Evolutionary conservation across 2,888 invertebrate species (phyloP).

Genomic region (Calliscelio sp.): DNA sequence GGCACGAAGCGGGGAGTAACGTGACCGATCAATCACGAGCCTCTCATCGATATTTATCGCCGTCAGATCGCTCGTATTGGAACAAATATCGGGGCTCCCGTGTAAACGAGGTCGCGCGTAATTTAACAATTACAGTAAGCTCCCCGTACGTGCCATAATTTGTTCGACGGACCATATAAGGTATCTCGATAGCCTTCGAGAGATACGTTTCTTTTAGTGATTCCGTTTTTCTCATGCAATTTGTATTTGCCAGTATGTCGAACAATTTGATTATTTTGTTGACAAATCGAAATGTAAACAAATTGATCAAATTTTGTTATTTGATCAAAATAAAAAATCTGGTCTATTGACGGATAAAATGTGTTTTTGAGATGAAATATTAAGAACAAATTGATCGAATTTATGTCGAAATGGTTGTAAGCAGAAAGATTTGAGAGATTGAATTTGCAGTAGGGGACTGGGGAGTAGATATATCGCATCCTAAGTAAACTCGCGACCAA

Average conservation of each 20-base stretch:
- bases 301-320: too few species aligned
- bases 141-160: conserved; percentile 39
- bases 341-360: too few species aligned
- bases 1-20: conserved; percentile 22
- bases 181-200: conserved; percentile 57
- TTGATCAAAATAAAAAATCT: too few species aligned
- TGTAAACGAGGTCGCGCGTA: conserved; percentile 59
- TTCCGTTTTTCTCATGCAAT: conserved; percentile 14
- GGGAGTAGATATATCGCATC: conserved; percentile 67
- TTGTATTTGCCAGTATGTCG: conserved; percentile 23
- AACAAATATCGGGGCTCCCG: conserved; percentile 33
- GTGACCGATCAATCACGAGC: conserved; percentile 61
- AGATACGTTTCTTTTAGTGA: conserved; percentile 35
- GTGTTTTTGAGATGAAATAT: too few species aligned
- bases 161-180: conserved; percentile 47
- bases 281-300: neutral
- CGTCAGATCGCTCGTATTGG: neutral
- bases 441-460: conserved; percentile 62
- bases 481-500: conserved; percentile 70
- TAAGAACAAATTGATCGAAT: too few species aligned
- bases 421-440: conserved; percentile 50
- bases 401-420: conserved; percentile 22
- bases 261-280: conserved; percentile 35
- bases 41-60: conserved; percentile 56
- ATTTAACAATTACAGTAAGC: conserved; percentile 57